Percentiles rank a stretch among this genome's conserved stretches.
These are phyloP conservation scores for Zygothrica quintamaculata DNA, from an alignment of 2,888 invertebrate genomes.

Conservation along the genomic window DNA sequence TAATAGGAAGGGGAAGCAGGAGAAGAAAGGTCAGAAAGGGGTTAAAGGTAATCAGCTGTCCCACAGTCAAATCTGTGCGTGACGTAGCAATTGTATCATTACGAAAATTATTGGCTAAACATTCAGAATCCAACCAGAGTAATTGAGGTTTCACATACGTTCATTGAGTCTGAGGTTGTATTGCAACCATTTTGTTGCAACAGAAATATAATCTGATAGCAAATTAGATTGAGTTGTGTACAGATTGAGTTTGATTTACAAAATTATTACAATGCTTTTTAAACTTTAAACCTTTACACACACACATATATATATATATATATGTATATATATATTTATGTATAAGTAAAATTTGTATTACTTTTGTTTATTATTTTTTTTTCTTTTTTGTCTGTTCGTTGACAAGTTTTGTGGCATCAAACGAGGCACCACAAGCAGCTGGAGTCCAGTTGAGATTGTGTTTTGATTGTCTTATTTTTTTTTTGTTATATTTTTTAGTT, in stretches of 20 bases:
- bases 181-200: no score
- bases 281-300: background rate
- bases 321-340: constrained; percentile 1
- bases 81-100: constrained; percentile 13
- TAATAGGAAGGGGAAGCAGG: no score
- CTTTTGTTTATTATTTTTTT: constrained; percentile 8
- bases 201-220: no score
- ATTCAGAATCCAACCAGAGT: constrained; percentile 27
- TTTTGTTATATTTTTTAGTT: constrained; percentile 8
- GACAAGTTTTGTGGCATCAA: constrained; percentile 36
- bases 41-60: constrained; percentile 29
- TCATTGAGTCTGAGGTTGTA: no score
- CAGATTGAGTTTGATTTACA: no score
- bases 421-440: constrained; percentile 32
- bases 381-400: background rate
- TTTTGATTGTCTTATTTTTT: constrained; percentile 8
- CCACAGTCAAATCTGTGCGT: constrained; percentile 5
- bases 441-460: background rate
- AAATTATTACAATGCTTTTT: background rate
- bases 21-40: background rate
- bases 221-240: no score
- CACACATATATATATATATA: no score
- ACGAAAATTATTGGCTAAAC: constrained; percentile 21
- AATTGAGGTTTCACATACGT: constrained; percentile 15
- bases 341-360: background rate